Conservation (phyloP, 2,797 vertebrate species). For the Eulemur mongoz region DNA sequence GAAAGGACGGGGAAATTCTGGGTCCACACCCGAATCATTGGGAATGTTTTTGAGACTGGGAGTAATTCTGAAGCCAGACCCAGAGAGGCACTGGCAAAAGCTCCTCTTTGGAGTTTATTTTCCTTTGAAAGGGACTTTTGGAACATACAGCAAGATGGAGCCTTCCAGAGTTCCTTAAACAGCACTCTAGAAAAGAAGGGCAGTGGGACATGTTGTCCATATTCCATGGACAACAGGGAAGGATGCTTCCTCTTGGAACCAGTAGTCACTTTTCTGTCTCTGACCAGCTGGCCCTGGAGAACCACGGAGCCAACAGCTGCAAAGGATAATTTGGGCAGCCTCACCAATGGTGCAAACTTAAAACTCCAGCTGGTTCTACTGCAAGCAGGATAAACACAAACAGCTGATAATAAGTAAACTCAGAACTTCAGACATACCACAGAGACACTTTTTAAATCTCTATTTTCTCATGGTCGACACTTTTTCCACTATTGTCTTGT, state of each 20-base stretch:
- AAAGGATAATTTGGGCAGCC: slow-evolving; percentile 24
- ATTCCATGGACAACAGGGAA: not conserved
- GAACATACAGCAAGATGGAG: not conserved
- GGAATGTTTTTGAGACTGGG: not conserved
- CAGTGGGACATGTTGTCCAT: not conserved
- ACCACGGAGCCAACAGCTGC: not conserved
- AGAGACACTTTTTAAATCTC: not conserved
- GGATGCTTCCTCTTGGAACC: not conserved
- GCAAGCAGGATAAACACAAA: not conserved
- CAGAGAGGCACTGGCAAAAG: not conserved
- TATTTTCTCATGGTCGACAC: not conserved
- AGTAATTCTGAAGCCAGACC: not conserved
- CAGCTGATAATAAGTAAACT: not conserved
- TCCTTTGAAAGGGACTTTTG: not conserved
- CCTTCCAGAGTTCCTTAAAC: not conserved
- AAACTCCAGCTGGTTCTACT: slow-evolving; percentile 27
- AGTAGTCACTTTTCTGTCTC: not conserved
- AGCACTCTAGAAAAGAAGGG: not conserved
- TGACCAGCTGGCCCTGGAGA: slow-evolving; percentile 23
- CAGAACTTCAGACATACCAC: not conserved
- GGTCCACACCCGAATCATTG: not conserved
- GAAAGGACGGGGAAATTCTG: not conserved
- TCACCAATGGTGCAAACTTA: not conserved
- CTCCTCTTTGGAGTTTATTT: not conserved
- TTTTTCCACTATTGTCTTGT: not conserved